A percentile compares a stretch with the other conserved stretches of the same genome.
Evolutionary conservation across 1,140 invertebrate genomes (phyloP).

Genomic region (Colletes gigas): DNA sequence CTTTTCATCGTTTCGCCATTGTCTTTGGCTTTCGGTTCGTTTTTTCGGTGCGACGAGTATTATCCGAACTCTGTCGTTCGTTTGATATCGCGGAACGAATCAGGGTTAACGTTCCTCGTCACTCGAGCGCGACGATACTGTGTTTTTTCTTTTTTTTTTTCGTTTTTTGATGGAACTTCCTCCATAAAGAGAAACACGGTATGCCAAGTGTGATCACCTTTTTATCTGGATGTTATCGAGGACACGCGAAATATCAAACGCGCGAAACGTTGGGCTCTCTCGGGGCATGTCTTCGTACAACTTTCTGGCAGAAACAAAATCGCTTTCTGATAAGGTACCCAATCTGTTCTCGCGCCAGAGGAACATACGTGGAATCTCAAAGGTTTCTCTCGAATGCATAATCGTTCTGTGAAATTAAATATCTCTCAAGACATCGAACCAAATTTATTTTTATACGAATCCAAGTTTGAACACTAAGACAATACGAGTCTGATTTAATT

Average conservation of each 20-base stretch:
- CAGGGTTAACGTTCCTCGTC: conserved; percentile 9
- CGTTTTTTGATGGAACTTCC: not conserved
- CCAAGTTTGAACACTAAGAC: too few relatives aligned
- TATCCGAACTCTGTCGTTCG: not conserved
- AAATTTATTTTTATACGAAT: too few relatives aligned
- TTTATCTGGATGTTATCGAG: conserved; percentile 15
- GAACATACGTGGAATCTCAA: not conserved
- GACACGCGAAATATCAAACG: conserved; percentile 28
- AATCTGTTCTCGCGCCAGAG: not conserved
- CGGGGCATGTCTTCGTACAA: not conserved
- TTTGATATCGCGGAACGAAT: not conserved
- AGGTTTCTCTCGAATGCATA: not conserved
- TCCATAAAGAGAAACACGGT: conserved; percentile 8
- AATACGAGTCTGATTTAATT: too few relatives aligned
- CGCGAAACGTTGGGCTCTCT: not conserved
- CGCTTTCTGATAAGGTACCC: not conserved
- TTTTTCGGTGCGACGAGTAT: not conserved
- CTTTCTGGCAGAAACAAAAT: not conserved
- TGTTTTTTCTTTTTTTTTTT: not conserved
- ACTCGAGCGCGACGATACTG: not conserved
- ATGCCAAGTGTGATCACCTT: conserved; percentile 10
- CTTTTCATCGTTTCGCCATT: conserved; percentile 1
- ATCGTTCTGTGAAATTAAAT: too few relatives aligned
- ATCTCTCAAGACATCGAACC: too few relatives aligned
- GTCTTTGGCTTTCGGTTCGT: conserved; percentile 9